phyloP scores from a whole-genome alignment of 2,113 vertebrate genomes.

The Grammomys dolichurus region DNA sequence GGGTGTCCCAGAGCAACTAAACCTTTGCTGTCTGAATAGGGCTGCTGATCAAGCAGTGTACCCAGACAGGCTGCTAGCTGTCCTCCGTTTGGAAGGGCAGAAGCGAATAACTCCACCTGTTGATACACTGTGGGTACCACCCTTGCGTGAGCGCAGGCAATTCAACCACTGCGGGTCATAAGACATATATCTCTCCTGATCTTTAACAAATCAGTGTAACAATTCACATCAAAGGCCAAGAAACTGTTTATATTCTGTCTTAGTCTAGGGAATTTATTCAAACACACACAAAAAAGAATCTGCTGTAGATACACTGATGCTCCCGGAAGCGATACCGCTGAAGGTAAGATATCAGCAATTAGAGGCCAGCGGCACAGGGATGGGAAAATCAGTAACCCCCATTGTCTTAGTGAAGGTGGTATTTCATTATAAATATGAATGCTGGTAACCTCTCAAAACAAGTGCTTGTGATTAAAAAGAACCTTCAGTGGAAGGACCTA shows the following conservation, averaged over 20 bases:
- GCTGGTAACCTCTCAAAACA: neutral
- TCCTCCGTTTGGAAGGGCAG: neutral
- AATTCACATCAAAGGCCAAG: neutral
- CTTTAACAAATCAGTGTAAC: slow-evolving; percentile 45
- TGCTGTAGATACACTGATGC: neutral
- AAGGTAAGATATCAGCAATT: neutral
- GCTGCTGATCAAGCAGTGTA: too few relatives aligned
- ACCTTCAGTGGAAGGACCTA: neutral
- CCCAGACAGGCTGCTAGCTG: neutral
- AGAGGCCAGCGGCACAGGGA: neutral
- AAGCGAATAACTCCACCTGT: neutral
- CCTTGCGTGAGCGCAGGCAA: neutral
- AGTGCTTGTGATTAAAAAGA: neutral
- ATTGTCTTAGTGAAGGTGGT: neutral
- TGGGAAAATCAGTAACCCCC: neutral
- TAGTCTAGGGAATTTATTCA: slow-evolving; percentile 36
- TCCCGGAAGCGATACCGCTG: neutral
- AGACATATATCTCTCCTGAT: neutral
- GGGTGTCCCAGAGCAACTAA: too few relatives aligned
- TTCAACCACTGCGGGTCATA: neutral
- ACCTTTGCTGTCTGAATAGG: neutral
- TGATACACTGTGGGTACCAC: neutral
- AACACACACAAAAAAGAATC: neutral
- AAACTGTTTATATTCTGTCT: slow-evolving; percentile 37
- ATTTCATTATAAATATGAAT: neutral